These are phyloP conservation scores for Flexamia atlantica DNA, from an alignment of 2,888 invertebrate species.

Conservation along the genomic window DNA sequence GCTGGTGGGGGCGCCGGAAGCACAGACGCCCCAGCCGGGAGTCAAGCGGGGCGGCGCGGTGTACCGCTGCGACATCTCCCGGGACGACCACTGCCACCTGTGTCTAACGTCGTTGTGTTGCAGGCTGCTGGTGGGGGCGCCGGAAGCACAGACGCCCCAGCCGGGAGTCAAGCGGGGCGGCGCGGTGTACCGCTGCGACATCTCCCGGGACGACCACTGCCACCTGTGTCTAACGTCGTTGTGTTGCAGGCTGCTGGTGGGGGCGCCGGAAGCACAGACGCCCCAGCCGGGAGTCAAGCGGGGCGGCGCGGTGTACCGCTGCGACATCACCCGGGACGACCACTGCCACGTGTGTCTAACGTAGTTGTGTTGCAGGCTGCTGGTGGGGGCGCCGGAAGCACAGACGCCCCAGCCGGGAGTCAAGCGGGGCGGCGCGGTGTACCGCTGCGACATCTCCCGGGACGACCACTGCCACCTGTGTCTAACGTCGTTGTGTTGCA, in stretches of 20 bases:
- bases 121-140: slow-evolving; percentile 96
- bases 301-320: slow-evolving; percentile 93
- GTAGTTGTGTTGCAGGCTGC: slow-evolving; percentile 81
- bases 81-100: too few species aligned
- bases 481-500: slow-evolving; percentile 75
- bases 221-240: neutral
- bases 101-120: slow-evolving; percentile 71
- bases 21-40: slow-evolving; percentile 81
- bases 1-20: slow-evolving; percentile 94
- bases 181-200: slow-evolving; percentile 92
- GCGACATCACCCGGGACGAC: too few species aligned
- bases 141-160: slow-evolving; percentile 85
- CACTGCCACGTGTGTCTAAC: neutral
- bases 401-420: slow-evolving; percentile 83
- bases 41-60: slow-evolving; percentile 90
- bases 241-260: slow-evolving; percentile 89
- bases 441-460: too few species aligned
- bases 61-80: slow-evolving; percentile 90
- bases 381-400: slow-evolving; percentile 94
- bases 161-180: slow-evolving; percentile 85
- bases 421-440: slow-evolving; percentile 90
- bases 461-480: too few species aligned
- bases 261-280: slow-evolving; percentile 91
- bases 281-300: slow-evolving; percentile 80
- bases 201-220: too few species aligned